Base-by-base conservation (phyloP, 2,113 vertebrate species). In the Podocnemis expansa region DNA sequence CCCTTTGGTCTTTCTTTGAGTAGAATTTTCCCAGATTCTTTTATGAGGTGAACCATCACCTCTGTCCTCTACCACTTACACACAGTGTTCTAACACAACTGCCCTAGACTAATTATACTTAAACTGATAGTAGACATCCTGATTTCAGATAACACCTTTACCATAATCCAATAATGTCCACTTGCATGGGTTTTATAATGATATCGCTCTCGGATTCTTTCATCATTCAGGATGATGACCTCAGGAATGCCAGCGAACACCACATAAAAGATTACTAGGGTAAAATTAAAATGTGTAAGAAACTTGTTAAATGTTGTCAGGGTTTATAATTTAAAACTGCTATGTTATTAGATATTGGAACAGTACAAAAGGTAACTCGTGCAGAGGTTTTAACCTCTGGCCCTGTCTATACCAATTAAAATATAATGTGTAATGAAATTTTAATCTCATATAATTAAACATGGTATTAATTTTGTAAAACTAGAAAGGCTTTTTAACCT, bases 391-490 rank as follows among this genome's bases (percentile, higher is more conserved):
- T 96, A 96, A 97, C 93, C 94, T 96, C 89, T 94, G 93, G 84
- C 85, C 78, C 6, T 31, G 76, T 95, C 93, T 87, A 94, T 88
- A 88, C 93, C 95, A 97, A 98, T 96, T 95, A 97, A 97, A 97
- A 86, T 91, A 93, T 94, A 94, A 95, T 83, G 84, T 95, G 56
- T 94, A 93, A 89, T 95, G 88, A 96, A 96, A 94, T 96, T 97
- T 98, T 97, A 97, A 97, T 96, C 93, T 97, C 93, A 91, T 90
- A 41, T 97, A 97, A 98, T 97, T 98, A 97, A 97, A 94, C 89
- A 90, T 80, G 95, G 83, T 94, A 97, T 96, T 97, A 97, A 97
- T 97, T 97, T 96, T 95, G 88, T 96, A 96, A 97, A 97, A 96
- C 78, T 91, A 88, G 95, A 96, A 96, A 94, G 89, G 70, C 87